phyloP scores from a whole-genome alignment of 2,797 vertebrate genomes.

The Muraenolepis orangiensis region DNA sequence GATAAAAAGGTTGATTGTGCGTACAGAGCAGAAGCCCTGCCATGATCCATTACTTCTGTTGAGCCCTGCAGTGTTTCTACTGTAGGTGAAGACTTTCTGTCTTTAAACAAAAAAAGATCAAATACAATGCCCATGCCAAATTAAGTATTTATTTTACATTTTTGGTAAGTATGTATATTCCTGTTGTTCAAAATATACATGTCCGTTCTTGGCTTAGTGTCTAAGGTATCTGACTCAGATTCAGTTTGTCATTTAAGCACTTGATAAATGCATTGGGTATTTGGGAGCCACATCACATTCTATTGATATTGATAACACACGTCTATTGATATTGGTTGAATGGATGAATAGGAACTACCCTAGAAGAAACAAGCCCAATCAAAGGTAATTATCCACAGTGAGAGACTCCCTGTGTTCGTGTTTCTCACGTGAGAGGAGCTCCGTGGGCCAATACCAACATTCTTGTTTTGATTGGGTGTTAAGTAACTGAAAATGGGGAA shows the following conservation, averaged over 20 bases:
- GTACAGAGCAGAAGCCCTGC: background rate
- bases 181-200: too few relatives aligned
- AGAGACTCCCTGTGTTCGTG: constrained; percentile 22
- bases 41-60: background rate
- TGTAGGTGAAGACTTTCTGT: background rate
- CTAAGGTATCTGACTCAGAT: too few relatives aligned
- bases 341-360: too few relatives aligned
- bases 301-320: too few relatives aligned
- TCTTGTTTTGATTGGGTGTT: constrained; percentile 71
- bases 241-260: too few relatives aligned
- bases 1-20: background rate
- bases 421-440: constrained; percentile 48
- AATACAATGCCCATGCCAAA: too few relatives aligned
- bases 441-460: constrained; percentile 52
- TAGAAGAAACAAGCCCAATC: constrained; percentile 14
- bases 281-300: too few relatives aligned
- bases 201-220: too few relatives aligned
- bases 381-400: constrained; percentile 48
- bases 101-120: background rate
- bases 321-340: too few relatives aligned
- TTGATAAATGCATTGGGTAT: too few relatives aligned
- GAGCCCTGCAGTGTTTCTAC: background rate
- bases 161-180: too few relatives aligned
- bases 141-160: too few relatives aligned
- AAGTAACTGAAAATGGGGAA: constrained; percentile 74